Evolutionary conservation across 53 echinoderm and acorn worm species (phyloP), one percentile per base, ranked within the genome.

Genomic region (Luidia sarsii): DNA sequence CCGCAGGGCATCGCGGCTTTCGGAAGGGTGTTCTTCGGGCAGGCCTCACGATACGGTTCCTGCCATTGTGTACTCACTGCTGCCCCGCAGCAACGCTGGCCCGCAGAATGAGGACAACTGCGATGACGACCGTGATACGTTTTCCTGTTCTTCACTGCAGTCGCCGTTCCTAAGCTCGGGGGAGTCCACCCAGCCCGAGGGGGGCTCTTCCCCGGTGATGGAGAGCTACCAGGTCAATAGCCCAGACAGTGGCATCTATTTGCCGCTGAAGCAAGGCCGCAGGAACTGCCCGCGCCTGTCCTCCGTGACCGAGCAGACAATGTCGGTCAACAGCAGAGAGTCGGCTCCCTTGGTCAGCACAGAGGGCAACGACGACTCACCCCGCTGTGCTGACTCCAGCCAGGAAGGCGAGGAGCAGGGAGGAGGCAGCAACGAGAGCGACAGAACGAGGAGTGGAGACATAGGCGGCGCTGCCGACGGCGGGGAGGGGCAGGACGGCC

Each of bases 181-280:
- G n/a, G n/a, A n/a, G n/a, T n/a, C n/a, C n/a, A n/a, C n/a, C n/a
- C n/a, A n/a, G n/a, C n/a, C n/a, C n/a, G n/a, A n/a, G n/a, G n/a
- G n/a, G n/a, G n/a, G n/a, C n/a, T n/a, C n/a, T n/a, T n/a, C n/a
- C n/a, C 18, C 5, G 3, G 2, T 53, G 0, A 24, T 1, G 24
- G 24, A 19, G 3, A 2, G 20, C 20, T 23, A 25, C 24, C 28
- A 10, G 56, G 23, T 11, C 28, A 13, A 2, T 14, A 15, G 2
- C 64, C 28, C 33, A 18, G 64, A 64, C 33, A 64, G 64, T 63
- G 46, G 46, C 15, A 46, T 46, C 46, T 46, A 46, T 15, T n/a
- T n/a, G n/a, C n/a, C n/a, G n/a, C n/a, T n/a, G n/a, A n/a, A 3
- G 0, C 24, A 56, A 1, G 10, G 10, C 56, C 14, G 8, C 24